Evolutionary conservation across 2,888 invertebrate species (phyloP).

Genomic region (Drosophila monieri): DNA sequence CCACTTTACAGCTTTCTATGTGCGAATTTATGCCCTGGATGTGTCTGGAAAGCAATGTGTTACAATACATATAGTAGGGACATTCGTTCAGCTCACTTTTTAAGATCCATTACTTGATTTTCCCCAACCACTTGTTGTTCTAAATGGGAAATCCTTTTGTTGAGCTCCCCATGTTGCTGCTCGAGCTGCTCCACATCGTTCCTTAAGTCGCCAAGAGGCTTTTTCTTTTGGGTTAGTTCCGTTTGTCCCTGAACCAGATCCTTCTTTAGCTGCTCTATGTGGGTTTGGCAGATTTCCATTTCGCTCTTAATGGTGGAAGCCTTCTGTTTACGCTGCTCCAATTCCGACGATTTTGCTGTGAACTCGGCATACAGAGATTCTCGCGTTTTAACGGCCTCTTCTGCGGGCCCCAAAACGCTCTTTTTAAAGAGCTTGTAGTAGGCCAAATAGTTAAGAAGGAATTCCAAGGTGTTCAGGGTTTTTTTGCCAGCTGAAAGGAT

Average conservation of each 20-base stretch:
- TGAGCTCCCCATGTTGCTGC: conserved; percentile 39
- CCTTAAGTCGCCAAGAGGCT: conserved; percentile 39
- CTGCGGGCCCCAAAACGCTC: conserved; percentile 65
- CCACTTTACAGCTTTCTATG: conserved; percentile 44
- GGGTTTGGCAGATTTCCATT: conserved; percentile 39
- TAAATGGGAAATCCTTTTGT: conserved; percentile 48
- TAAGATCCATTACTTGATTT: conserved; percentile 58
- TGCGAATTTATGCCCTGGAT: conserved; percentile 20
- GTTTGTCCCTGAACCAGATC: conserved; percentile 34
- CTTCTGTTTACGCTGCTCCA: conserved; percentile 45
- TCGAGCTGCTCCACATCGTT: conserved; percentile 37
- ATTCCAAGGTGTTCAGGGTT: conserved; percentile 72
- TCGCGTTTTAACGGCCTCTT: conserved; percentile 50
- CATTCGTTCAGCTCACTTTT: conserved; percentile 43
- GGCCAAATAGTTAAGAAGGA: conserved; percentile 78
- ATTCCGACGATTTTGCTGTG: conserved; percentile 50
- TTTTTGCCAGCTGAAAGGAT: conserved; percentile 73
- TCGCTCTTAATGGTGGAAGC: conserved; percentile 49
- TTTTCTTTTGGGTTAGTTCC: conserved; percentile 44
- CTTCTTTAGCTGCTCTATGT: conserved; percentile 43
- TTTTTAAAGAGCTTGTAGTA: conserved; percentile 80
- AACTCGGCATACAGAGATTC: conserved; percentile 54
- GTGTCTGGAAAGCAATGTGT: conserved; percentile 37
- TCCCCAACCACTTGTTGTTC: conserved; percentile 69
- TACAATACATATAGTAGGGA: background rate